Evolutionary conservation across 30 jellyfish, hydroid and myxozoan genomes (phyloP).

Genomic region (Turritopsis rubra): DNA sequence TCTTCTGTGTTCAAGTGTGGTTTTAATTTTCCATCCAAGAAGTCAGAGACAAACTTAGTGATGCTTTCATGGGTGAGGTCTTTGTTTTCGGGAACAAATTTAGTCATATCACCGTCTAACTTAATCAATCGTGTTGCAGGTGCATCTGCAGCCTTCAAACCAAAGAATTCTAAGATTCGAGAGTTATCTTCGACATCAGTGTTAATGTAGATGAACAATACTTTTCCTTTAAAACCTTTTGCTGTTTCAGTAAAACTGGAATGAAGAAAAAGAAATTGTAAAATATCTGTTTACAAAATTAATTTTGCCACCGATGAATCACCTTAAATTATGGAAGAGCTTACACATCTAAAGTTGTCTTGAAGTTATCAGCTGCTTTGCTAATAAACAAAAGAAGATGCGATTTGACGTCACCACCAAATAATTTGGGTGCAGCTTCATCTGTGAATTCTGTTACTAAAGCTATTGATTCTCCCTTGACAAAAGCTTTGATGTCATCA

Average conservation of each 20-base stretch:
- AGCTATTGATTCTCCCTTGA: constrained; percentile 70
- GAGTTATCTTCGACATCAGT: constrained; percentile 88
- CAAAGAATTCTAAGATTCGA: constrained; percentile 96
- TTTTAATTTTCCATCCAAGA: constrained; percentile 73
- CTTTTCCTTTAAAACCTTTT: constrained; percentile 85
- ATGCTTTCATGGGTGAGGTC: constrained; percentile 60
- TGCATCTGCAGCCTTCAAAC: constrained; percentile 78
- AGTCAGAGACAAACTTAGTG: constrained; percentile 57
- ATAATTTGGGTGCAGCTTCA: constrained; percentile 98
- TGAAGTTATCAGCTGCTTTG: constrained; percentile 74
- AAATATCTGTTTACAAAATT: constrained; percentile 10
- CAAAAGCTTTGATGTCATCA: constrained; percentile 52
- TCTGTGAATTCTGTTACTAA: constrained; percentile 97
- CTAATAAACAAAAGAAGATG: constrained; percentile 83
- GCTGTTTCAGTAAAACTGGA: constrained; percentile 71
- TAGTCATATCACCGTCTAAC: constrained; percentile 87
- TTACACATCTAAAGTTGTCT: constrained; percentile 55
- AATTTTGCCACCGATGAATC: not conserved
- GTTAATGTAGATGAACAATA: constrained; percentile 89
- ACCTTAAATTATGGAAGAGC: not conserved
- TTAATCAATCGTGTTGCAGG: constrained; percentile 85
- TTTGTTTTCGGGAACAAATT: constrained; percentile 75
- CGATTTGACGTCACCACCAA: constrained; percentile 96
- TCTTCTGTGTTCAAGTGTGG: constrained; percentile 90
- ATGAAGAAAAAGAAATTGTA: not conserved